Conservation (phyloP, 30 jellyfish, hydroid and myxozoan species). For the Turritopsis rubra region DNA sequence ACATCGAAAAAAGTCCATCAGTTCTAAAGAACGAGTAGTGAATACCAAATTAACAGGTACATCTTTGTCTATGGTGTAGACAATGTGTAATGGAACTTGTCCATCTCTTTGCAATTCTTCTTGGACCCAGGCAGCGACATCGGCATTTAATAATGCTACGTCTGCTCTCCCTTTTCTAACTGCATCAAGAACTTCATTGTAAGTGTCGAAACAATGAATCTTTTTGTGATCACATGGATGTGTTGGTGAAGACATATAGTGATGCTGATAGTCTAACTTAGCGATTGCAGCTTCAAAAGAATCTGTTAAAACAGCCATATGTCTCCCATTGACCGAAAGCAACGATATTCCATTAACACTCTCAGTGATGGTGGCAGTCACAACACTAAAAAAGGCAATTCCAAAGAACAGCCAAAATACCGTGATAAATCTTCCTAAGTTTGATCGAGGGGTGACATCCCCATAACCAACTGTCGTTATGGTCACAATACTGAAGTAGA, state of each 20-base stretch:
- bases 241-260: not conserved
- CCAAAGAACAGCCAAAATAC: not conserved
- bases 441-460: not conserved
- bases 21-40: not conserved
- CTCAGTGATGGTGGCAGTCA: conserved; percentile 10
- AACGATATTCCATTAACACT: not conserved
- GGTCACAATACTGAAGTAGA: not conserved
- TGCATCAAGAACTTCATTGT: not conserved
- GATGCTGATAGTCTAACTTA: not conserved
- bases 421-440: not conserved
- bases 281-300: not conserved
- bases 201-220: not conserved
- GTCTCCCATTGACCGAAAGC: not conserved
- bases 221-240: not conserved
- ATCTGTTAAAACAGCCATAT: not conserved
- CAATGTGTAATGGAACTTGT: not conserved
- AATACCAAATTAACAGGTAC: not conserved
- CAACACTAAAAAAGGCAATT: not conserved
- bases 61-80: not conserved
- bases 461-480: conserved; percentile 16
- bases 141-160: not conserved
- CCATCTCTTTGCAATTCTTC: not conserved
- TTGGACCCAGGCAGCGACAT: not conserved
- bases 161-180: not conserved
- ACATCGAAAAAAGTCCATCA: not conserved